Percentiles rank a stretch among this genome's conserved stretches.
Evolutionary conservation across 2,888 invertebrate species (phyloP).

Genomic region (Ypsolopha scabrella): DNA sequence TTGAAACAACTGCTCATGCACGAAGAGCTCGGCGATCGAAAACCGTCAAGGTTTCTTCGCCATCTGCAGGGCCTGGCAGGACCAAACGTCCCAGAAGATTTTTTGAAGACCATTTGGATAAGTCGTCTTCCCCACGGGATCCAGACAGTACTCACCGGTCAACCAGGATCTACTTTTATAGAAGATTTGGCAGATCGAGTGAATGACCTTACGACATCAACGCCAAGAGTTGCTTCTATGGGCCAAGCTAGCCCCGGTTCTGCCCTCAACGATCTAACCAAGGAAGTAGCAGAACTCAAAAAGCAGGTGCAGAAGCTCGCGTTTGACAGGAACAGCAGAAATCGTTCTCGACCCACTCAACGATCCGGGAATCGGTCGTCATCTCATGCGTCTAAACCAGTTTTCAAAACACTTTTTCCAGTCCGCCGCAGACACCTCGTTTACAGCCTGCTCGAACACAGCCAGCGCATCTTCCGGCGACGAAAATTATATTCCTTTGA

Average conservation of each 20-base stretch:
- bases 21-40: too few species aligned
- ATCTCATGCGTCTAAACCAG: too few species aligned
- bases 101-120: slow-evolving; percentile 3
- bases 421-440: too few species aligned
- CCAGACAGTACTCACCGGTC: neutral
- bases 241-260: neutral
- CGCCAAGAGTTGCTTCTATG: neutral
- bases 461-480: too few species aligned
- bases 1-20: too few species aligned
- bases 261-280: neutral
- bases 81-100: too few species aligned
- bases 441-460: too few species aligned
- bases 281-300: neutral
- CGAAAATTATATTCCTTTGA: too few species aligned
- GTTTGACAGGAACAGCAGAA: neutral
- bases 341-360: neutral
- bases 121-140: neutral
- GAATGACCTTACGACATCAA: neutral
- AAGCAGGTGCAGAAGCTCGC: neutral
- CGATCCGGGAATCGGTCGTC: neutral
- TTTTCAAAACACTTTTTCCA: too few species aligned
- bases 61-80: too few species aligned
- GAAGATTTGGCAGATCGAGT: neutral
- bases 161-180: neutral
- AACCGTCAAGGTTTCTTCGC: too few species aligned